A percentile compares a stretch with the other conserved stretches of the same genome.
These are phyloP conservation scores for Hippopotamus amphibius DNA, from an alignment of 2,113 vertebrate species.

Conservation along the genomic window DNA sequence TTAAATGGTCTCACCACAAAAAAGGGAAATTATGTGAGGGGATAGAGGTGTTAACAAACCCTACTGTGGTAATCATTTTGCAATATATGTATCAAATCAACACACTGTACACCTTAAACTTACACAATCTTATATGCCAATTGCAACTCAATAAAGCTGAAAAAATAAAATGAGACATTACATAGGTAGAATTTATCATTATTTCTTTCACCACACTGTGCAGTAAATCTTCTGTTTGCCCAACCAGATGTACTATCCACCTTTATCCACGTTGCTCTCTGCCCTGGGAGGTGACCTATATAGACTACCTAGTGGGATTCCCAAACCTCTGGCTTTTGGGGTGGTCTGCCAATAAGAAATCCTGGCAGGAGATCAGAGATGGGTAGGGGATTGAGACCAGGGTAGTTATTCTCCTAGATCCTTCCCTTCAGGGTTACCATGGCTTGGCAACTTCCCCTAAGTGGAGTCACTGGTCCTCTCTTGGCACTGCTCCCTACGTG, in stretches of 20 bases:
- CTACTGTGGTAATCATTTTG: neutral
- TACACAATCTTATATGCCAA: neutral
- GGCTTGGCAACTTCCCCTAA: neutral
- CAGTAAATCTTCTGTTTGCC: neutral
- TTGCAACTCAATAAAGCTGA: neutral
- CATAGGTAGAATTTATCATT: neutral
- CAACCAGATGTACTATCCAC: neutral
- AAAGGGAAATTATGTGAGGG: neutral
- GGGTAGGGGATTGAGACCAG: neutral
- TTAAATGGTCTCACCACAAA: neutral
- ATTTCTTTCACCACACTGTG: neutral
- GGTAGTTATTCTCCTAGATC: neutral
- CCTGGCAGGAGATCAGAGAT: neutral
- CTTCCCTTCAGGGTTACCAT: neutral
- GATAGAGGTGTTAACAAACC: neutral
- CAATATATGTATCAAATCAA: neutral
- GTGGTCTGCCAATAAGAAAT: neutral
- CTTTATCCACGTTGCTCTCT: neutral
- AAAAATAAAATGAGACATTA: neutral
- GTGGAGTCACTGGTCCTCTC: neutral
- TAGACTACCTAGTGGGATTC: neutral
- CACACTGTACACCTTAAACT: neutral
- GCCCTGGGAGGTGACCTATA: no score
- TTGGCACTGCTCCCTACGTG: no score
- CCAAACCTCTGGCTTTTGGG: neutral